phyloP scores from a whole-genome alignment of 2,797 vertebrate species.

The Diglossa cyanea region DNA sequence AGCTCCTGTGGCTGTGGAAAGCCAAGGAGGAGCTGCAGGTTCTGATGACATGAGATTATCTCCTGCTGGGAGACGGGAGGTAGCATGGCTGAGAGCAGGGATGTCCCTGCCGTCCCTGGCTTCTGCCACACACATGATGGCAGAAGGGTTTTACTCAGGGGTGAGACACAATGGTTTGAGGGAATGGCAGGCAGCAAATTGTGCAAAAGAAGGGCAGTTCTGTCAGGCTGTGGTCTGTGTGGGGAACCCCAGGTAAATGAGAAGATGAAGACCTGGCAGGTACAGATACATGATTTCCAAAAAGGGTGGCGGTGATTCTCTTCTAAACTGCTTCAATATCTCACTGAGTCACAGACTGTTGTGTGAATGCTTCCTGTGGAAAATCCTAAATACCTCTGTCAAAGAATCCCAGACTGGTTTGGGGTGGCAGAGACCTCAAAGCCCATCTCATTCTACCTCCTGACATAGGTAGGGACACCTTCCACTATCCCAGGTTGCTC shows the following conservation, averaged over 20 bases:
- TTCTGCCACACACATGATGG: neutral
- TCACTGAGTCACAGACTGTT: neutral
- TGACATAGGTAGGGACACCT: neutral
- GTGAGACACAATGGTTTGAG: neutral
- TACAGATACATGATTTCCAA: neutral
- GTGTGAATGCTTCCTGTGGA: neutral
- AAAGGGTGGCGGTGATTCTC: neutral
- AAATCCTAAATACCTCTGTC: neutral
- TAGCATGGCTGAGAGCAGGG: neutral
- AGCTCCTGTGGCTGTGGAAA: neutral
- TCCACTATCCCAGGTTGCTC: neutral
- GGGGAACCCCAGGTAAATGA: neutral
- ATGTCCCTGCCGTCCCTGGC: neutral
- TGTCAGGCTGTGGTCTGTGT: fast-evolving
- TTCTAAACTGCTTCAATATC: neutral
- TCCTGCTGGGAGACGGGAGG: fast-evolving
- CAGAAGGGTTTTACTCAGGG: neutral
- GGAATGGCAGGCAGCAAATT: neutral
- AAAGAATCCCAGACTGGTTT: neutral
- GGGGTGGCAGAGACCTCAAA: neutral
- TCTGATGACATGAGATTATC: neutral
- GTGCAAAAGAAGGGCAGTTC: neutral
- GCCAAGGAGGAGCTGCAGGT: neutral
- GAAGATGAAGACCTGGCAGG: too few species aligned
- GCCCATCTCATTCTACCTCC: neutral